phyloP scores from a whole-genome alignment of 2,797 vertebrate genomes.

The Arremon brunneinucha region DNA sequence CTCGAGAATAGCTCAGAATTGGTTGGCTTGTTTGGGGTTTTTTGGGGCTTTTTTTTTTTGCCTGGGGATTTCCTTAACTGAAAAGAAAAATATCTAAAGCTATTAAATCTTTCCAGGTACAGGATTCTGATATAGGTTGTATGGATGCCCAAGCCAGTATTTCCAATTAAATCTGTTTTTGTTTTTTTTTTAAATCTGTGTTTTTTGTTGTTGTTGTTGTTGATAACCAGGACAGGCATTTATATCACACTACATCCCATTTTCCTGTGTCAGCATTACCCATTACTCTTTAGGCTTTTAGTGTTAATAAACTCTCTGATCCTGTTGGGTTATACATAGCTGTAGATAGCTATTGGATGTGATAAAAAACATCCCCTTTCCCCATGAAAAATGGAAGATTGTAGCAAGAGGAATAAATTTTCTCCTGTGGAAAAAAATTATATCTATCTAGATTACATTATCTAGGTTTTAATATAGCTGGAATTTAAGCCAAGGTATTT shows the following conservation, averaged over 20 bases:
- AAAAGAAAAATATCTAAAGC: not conserved
- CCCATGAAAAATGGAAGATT: not conserved
- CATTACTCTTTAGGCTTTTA: not conserved
- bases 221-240: not conserved
- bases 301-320: not conserved
- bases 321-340: not conserved
- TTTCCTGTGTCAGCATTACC: not conserved
- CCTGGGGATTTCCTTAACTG: constrained; percentile 21
- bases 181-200: not conserved
- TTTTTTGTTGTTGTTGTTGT: not conserved
- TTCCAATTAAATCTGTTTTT: not conserved
- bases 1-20: not conserved
- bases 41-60: not conserved
- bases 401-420: not conserved
- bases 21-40: not conserved
- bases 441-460: not conserved
- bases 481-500: not conserved
- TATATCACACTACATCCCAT: not conserved
- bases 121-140: not conserved
- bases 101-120: not conserved
- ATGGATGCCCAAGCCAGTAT: not conserved
- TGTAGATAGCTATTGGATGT: not conserved
- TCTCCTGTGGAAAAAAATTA: not conserved
- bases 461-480: not conserved
- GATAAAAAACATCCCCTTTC: not conserved